Evolutionary conservation across 30 jellyfish, hydroid and myxozoan species (phyloP).

Genomic region (Turritopsis dohrnii): DNA sequence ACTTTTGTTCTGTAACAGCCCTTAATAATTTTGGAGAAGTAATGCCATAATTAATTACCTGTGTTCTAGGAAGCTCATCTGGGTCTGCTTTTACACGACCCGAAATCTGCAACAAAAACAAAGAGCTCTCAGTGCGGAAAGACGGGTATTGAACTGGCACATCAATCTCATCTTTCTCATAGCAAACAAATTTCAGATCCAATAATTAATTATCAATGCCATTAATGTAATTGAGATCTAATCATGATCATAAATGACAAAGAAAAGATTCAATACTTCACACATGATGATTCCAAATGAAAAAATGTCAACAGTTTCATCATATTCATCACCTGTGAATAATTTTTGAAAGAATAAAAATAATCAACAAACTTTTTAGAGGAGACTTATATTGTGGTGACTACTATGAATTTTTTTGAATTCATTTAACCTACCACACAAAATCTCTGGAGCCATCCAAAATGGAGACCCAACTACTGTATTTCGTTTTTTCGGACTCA

Average conservation of each 20-base stretch:
- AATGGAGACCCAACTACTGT: constrained; percentile 84
- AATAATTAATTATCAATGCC: too few relatives aligned
- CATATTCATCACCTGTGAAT: constrained; percentile 61
- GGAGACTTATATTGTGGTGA: too few relatives aligned
- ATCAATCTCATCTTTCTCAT: too few relatives aligned
- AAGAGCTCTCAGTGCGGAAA: not conserved
- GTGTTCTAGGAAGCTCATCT: constrained; percentile 58
- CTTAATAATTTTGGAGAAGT: too few relatives aligned
- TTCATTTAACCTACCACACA: constrained; percentile 41
- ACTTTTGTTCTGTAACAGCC: too few relatives aligned
- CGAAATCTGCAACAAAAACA: constrained; percentile 36
- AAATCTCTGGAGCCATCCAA: constrained; percentile 96
- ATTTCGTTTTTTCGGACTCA: constrained; percentile 49
- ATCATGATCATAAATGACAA: too few relatives aligned
- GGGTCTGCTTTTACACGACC: constrained; percentile 93
- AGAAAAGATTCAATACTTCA: constrained; percentile 42
- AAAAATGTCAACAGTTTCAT: constrained; percentile 70
- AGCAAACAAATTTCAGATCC: too few relatives aligned
- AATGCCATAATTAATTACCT: constrained; percentile 26
- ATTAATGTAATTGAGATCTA: too few relatives aligned
- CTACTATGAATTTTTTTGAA: not conserved
- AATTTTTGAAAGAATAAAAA: not conserved
- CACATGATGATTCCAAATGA: constrained; percentile 72
- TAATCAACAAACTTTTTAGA: not conserved
- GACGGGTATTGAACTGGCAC: not conserved